These are phyloP conservation scores for Parazoanthus swiftii DNA, from an alignment of 92 coral and sea anemone genomes.

Conservation along the genomic window DNA sequence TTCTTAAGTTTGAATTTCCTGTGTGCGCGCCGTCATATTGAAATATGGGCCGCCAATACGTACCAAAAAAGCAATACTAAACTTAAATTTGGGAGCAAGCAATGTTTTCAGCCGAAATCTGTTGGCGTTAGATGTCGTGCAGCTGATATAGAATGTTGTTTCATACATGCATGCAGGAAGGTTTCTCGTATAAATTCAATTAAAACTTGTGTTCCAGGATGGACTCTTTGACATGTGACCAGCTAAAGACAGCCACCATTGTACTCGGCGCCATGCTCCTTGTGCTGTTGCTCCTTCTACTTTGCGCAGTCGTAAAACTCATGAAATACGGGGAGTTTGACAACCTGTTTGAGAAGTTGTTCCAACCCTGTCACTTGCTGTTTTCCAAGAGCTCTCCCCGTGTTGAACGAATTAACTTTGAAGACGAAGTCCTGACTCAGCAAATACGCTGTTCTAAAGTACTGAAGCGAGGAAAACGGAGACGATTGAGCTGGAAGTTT, in stretches of 20 bases:
- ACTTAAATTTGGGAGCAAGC: too few relatives aligned
- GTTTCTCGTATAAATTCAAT: too few relatives aligned
- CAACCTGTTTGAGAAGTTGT: background rate
- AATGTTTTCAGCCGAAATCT: too few relatives aligned
- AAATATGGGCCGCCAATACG: too few relatives aligned
- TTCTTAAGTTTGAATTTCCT: too few relatives aligned
- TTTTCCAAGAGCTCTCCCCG: background rate
- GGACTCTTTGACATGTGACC: constrained; percentile 25
- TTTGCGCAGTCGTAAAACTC: background rate
- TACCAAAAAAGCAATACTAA: too few relatives aligned
- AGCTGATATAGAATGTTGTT: too few relatives aligned
- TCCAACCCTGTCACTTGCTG: background rate
- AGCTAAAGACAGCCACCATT: background rate
- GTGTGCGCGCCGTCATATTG: too few relatives aligned
- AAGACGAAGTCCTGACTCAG: constrained; percentile 7
- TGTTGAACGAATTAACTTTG: background rate
- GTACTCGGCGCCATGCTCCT: constrained; percentile 23
- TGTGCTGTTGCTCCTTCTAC: background rate
- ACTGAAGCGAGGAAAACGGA: constrained; percentile 8
- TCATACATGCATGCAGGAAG: too few relatives aligned
- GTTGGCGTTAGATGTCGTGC: too few relatives aligned
- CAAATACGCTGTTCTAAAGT: background rate
- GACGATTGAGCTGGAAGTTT: background rate
- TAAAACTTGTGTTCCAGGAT: background rate
- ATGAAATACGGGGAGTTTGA: constrained; percentile 9